These are phyloP conservation scores for Chrysogorgia sp. DNA, from an alignment of 92 coral and sea anemone genomes.

Conservation along the genomic window DNA sequence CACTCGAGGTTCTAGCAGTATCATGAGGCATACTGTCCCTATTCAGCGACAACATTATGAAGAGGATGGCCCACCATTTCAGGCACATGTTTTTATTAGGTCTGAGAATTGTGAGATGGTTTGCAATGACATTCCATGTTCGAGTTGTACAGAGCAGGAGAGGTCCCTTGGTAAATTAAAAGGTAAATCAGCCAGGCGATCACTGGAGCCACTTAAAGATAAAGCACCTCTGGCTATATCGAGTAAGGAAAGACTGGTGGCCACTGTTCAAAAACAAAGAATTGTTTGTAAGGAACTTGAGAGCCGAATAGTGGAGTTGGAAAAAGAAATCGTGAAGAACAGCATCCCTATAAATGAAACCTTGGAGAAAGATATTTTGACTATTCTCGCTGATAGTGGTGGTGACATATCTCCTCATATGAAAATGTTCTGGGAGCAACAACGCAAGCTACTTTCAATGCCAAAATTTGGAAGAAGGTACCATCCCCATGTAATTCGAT, in stretches of 20 bases:
- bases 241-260: constrained; percentile 20
- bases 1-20: neutral
- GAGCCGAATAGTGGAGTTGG: neutral
- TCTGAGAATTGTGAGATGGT: too few relatives aligned
- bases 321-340: constrained; percentile 9
- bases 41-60: too few relatives aligned
- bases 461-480: constrained; percentile 20
- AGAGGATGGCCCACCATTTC: constrained; percentile 25
- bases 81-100: neutral
- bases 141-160: constrained; percentile 7
- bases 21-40: constrained; percentile 20
- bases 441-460: neutral
- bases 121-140: constrained; percentile 6
- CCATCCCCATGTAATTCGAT: constrained; percentile 12
- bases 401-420: neutral
- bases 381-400: constrained; percentile 11
- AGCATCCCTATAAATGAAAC: constrained; percentile 17
- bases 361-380: constrained; percentile 8
- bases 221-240: neutral
- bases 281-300: constrained; percentile 16
- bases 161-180: neutral
- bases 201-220: neutral
- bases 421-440: constrained; percentile 1
- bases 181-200: neutral
- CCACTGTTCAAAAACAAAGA: constrained; percentile 12